These are phyloP conservation scores for Lasiommata megera DNA, from an alignment of 2,888 invertebrate genomes.

Conservation along the genomic window DNA sequence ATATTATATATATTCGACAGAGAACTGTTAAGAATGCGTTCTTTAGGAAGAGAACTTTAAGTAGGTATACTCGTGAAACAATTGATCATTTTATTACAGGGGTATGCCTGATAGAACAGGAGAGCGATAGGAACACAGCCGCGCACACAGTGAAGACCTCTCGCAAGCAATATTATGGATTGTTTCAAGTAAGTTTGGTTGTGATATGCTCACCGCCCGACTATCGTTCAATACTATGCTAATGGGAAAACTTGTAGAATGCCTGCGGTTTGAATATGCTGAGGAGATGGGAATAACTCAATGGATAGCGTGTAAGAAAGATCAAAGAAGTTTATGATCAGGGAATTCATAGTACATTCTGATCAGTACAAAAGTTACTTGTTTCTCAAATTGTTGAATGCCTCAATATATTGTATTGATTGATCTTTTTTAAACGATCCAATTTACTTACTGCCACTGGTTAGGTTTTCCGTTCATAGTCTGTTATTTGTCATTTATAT, in stretches of 20 bases:
- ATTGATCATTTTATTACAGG: conserved; percentile 45
- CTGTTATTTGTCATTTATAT: no score
- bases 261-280: background rate
- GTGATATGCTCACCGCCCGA: background rate
- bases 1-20: no score
- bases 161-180: conserved; percentile 66
- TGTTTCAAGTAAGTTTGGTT: conserved; percentile 61
- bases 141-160: conserved; percentile 54
- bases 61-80: background rate
- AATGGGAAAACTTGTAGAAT: conserved; percentile 6
- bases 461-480: no score
- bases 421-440: no score
- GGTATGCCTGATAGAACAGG: conserved; percentile 74
- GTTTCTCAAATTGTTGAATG: no score
- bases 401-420: no score
- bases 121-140: conserved; percentile 67
- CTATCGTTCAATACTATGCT: conserved; percentile 2
- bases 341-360: no score
- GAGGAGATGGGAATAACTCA: background rate
- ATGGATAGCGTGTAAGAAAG: background rate
- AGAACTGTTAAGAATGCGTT: no score
- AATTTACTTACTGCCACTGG: no score
- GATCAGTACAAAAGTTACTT: no score
- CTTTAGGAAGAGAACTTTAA: no score
- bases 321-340: no score